Base-by-base conservation (phyloP, 2,797 vertebrate species). In the Silurus aristotelis region DNA sequence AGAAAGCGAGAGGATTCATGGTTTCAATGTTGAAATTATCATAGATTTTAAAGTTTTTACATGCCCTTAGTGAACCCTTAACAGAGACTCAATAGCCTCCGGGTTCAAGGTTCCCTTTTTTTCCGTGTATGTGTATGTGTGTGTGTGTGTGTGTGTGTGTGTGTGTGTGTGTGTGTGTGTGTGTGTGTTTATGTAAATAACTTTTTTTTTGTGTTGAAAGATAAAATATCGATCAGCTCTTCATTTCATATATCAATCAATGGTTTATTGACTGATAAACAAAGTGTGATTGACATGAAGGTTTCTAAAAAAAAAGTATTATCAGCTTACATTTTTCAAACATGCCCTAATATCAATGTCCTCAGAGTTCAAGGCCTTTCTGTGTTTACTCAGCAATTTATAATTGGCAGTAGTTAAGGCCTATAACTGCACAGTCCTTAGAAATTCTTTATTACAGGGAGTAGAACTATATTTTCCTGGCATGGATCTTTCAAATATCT, bases 1-100 rank as follows among this genome's bases (percentile, higher is more conserved):
- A 82, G 80, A 82, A 82, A 82, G 80, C 25, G 38, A 78, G 43
- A 86, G 83, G 75, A 80, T 77, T 85, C 75, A 15, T 13, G 83
- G 80, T 83, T 81, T 58, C 61, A 55, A 15, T 83, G 75, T 80
- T 80, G 77, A 81, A 80, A 27, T 27, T 64, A 72, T 31, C 20
- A 78, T 64, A 61, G 14, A 84, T 72, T 63, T 79, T n/a, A 80
- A 22, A 38, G 10, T 82, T 56, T 78, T 14, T 31, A 70, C 66
- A 82, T 82, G 48, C 48, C 64, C 80, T 58, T 6, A 55, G 48
- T 56, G 80, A 82, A 82, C 80, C 80, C 9, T 68, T 38, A 70
- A 70, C 52, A 68, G 25, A 68, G 48, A 22, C 43, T 66, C 78
- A 70, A 20, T 70, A 17, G 66, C 63, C 52, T 82, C 66, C 38